Evolutionary conservation across 2,888 invertebrate genomes (phyloP).

Genomic region (Laspeyria flexula): DNA sequence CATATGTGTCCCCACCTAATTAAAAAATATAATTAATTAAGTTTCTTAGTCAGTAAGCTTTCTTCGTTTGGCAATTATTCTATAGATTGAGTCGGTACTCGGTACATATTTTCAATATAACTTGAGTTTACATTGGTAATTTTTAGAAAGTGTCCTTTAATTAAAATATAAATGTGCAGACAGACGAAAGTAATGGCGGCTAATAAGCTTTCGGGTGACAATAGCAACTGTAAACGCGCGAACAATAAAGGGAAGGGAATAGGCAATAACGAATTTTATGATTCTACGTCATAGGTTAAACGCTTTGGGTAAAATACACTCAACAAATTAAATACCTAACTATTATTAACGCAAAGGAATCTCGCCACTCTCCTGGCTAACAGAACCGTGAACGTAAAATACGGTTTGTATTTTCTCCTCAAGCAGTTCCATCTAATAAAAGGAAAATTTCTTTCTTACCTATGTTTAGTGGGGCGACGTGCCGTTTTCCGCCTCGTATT

Average conservation of each 20-base stretch:
- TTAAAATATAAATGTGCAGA: conserved; percentile 48
- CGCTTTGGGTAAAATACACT: conserved; percentile 33
- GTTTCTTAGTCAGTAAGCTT: too few relatives aligned
- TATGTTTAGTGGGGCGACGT: conserved; percentile 23
- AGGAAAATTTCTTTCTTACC: conserved; percentile 19
- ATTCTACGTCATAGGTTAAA: conserved; percentile 51
- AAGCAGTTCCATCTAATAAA: conserved; percentile 21
- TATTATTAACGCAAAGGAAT: conserved; percentile 28
- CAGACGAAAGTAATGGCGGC: conserved; percentile 58
- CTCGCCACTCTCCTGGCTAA: conserved; percentile 18
- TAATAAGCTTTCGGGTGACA: conserved; percentile 61
- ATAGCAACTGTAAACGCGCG: conserved; percentile 49
- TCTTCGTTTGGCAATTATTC: too few relatives aligned
- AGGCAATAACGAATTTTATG: conserved; percentile 60
- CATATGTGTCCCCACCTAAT: too few relatives aligned
- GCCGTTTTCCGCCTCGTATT: conserved; percentile 39
- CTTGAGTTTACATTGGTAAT: conserved; percentile 8
- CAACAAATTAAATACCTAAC: conserved; percentile 38
- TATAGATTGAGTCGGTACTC: too few relatives aligned
- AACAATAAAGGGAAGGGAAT: conserved; percentile 49
- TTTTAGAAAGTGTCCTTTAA: conserved; percentile 34
- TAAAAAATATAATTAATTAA: too few relatives aligned
- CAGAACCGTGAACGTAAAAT: conserved; percentile 16
- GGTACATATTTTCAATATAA: neutral
- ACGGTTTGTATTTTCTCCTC: conserved; percentile 20